phyloP scores from a whole-genome alignment of 2,888 invertebrate genomes.

The Chrysolina americana region DNA sequence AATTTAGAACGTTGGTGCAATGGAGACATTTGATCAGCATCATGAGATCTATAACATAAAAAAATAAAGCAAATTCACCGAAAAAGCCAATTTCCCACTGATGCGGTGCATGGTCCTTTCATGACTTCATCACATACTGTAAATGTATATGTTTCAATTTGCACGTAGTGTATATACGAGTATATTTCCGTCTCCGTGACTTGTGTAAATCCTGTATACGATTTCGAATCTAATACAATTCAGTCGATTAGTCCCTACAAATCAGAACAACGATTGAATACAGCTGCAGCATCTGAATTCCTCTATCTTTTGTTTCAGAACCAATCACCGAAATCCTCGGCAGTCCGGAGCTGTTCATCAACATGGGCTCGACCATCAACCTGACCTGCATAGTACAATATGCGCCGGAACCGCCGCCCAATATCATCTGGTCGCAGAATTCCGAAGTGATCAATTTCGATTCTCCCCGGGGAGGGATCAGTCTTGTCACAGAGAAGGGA shows the following conservation, averaged over 20 bases:
- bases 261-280: background rate
- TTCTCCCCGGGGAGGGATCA: conserved; percentile 90
- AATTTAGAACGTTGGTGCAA: too few species aligned
- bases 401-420: conserved; percentile 87
- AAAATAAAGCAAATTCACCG: too few species aligned
- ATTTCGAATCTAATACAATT: too few species aligned
- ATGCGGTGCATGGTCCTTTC: too few species aligned
- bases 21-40: too few species aligned
- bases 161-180: too few species aligned
- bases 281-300: background rate
- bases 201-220: too few species aligned
- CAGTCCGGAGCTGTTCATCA: conserved; percentile 86
- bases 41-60: too few species aligned
- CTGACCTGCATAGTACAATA: conserved; percentile 87
- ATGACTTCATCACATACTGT: too few species aligned
- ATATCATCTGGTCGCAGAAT: conserved; percentile 89
- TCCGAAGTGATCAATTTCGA: conserved; percentile 87
- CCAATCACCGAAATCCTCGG: conserved; percentile 87
- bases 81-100: too few species aligned
- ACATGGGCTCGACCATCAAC: conserved; percentile 91
- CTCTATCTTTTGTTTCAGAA: conserved; percentile 72
- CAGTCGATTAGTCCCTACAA: background rate
- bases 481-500: conserved; percentile 89
- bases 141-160: too few species aligned
- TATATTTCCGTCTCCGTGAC: too few species aligned